Conservation (phyloP, 2,113 vertebrate species). For the Arenaria interpres region DNA sequence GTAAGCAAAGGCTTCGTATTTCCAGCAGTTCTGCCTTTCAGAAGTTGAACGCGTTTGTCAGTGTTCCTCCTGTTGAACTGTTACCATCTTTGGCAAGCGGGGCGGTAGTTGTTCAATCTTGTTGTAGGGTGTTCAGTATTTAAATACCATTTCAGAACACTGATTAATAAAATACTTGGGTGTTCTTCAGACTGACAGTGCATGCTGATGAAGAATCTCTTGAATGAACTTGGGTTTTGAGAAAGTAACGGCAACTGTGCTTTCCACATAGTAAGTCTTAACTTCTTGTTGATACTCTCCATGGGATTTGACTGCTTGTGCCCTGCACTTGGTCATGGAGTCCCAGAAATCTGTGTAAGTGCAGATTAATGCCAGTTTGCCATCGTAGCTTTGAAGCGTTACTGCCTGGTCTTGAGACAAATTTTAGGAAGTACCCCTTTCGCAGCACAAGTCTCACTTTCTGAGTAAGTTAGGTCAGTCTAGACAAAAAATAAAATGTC, state of each 20-base stretch:
- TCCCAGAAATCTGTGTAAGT: neutral
- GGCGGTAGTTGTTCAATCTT: neutral
- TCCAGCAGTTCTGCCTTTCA: neutral
- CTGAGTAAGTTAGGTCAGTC: neutral
- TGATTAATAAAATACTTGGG: neutral
- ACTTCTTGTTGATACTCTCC: neutral
- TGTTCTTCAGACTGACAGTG: neutral
- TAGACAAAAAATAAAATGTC: neutral
- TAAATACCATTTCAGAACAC: neutral
- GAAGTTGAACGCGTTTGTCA: neutral
- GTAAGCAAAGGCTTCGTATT: neutral
- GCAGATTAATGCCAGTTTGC: neutral
- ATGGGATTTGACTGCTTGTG: neutral
- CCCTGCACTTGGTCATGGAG: neutral
- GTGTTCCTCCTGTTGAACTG: neutral
- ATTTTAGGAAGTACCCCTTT: neutral
- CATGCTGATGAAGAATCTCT: neutral
- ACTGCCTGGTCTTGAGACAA: neutral
- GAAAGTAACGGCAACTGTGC: neutral
- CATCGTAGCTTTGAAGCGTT: neutral
- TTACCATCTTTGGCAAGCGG: neutral
- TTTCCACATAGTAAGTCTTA: neutral
- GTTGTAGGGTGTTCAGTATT: neutral
- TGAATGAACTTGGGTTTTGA: neutral
- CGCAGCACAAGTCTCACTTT: neutral